phyloP scores from a whole-genome alignment of 2,888 invertebrate species.

The Hirtodrosophila alboralis region DNA sequence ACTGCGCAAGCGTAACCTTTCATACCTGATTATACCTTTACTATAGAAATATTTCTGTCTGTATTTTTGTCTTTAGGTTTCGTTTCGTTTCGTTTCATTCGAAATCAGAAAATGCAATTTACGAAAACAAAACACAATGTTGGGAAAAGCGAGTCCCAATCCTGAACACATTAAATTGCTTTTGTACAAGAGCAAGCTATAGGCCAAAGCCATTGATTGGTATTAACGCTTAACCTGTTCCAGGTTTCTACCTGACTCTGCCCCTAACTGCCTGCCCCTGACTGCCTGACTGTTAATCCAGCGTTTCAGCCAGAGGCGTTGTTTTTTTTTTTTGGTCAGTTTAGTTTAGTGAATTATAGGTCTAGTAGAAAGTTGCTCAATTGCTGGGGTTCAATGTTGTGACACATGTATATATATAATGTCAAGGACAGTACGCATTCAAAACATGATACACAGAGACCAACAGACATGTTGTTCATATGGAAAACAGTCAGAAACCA shows the following conservation, averaged over 20 bases:
- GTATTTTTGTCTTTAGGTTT: conserved; percentile 19
- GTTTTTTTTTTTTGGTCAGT: conserved; percentile 12
- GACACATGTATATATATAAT: conserved; percentile 37
- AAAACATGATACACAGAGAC: conserved; percentile 18
- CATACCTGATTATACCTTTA: conserved; percentile 71
- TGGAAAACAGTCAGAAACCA: conserved; percentile 51
- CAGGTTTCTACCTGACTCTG: conserved; percentile 42
- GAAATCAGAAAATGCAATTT: conserved; percentile 80
- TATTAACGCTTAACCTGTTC: conserved; percentile 77
- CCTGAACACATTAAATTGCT: conserved; percentile 50
- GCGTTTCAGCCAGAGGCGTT: conserved; percentile 30
- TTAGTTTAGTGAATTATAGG: conserved; percentile 30
- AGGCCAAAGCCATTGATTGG: conserved; percentile 72
- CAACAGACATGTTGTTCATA: conserved; percentile 44
- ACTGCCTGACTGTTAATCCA: conserved; percentile 36
- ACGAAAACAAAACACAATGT: conserved; percentile 63
- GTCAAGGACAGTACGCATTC: conserved; percentile 49
- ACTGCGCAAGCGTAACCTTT: conserved; percentile 78
- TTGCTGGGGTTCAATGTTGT: conserved; percentile 44
- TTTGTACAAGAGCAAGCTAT: conserved; percentile 41
- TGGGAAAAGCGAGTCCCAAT: conserved; percentile 36
- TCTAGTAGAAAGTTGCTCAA: conserved; percentile 52
- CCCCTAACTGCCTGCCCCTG: conserved; percentile 11
- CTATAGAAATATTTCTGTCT: conserved; percentile 23
- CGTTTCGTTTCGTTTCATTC: conserved; percentile 51